Evolutionary conservation across 2,113 vertebrate genomes (phyloP), one percentile per base, ranked within the genome.

Genomic region (Neogobius melanostomus): DNA sequence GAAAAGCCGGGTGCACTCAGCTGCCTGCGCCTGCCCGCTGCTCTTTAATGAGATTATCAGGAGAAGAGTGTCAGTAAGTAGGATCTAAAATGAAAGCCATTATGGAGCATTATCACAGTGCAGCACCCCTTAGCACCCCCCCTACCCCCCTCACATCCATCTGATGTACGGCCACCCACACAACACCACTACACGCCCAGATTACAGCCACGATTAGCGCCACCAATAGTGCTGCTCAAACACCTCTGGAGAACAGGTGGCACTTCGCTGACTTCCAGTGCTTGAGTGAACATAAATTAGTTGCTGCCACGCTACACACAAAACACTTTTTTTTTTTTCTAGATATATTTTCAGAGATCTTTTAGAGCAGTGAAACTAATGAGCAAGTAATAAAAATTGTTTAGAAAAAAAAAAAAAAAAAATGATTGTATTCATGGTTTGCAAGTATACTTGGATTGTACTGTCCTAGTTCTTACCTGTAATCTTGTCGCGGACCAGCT

Each of bases 401-500:
- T 36, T 36, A 36, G 28, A 36, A 36, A 36, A 36, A 2, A 36
- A 36, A 4, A 36, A 2, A 36, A 36, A 4, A 36, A 36, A 2
- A 2, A 1, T 28, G 28, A 28, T 36, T 36, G 28, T 36, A 36
- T 36, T 36, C 28, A 36, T 36, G 28, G 28, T 36, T 36, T 4
- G 28, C 28, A 36, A 36, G 28, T 21, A 21, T 21, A 21, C 21
- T 21, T 36, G 28, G 54, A 57, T 57, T 17, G 36, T 36, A 56
- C 5, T 28, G 9, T 59, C 11, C 17, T 5, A 28, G 12, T 61
- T 61, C 51, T 15, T 93, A 99, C 98, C 98, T 98, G 98, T 99
- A 87, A 99, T 99, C 94, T 99, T 99, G 93, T 99, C 98, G 72
- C 98, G 95, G 89, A 99, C 97, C 56, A 99, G 94, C 82, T 99